Percentiles rank a stretch among this genome's conserved stretches.
Conservation (phyloP, 2,888 invertebrate species). For the Rhingia campestris region DNA sequence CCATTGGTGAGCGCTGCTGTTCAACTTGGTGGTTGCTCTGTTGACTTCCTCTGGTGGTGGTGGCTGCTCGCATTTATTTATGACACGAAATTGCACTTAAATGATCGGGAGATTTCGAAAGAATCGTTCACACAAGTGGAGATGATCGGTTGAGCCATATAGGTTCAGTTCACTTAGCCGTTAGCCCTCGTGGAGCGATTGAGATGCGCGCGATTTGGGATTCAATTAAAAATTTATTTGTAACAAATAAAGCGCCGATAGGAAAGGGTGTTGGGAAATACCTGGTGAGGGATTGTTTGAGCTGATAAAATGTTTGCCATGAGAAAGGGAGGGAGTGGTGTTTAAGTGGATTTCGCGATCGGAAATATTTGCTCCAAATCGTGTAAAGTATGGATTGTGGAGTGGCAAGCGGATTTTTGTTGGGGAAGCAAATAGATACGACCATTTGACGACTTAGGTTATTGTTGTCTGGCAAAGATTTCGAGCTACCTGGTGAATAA, state of each 20-base stretch:
- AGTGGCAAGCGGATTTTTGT: background rate
- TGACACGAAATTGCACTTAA: conserved; percentile 73
- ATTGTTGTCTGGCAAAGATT: no score
- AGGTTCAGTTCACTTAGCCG: conserved; percentile 24
- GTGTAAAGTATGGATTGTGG: background rate
- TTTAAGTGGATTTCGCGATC: conserved; percentile 29
- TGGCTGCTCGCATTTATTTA: conserved; percentile 66
- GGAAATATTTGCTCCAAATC: conserved; percentile 6
- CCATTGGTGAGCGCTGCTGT: background rate
- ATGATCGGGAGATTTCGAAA: conserved; percentile 59
- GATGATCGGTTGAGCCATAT: conserved; percentile 41
- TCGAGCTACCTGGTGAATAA: no score
- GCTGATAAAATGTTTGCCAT: conserved; percentile 18
- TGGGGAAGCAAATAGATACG: background rate
- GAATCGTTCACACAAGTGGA: conserved; percentile 9
- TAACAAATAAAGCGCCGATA: conserved; percentile 25
- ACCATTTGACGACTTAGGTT: background rate
- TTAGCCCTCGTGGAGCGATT: conserved; percentile 54
- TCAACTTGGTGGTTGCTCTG: conserved; percentile 15
- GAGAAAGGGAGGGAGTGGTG: background rate
- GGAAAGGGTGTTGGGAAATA: conserved; percentile 15
- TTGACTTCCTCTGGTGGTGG: conserved; percentile 12
- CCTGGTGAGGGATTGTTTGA: conserved; percentile 23
- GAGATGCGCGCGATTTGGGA: conserved; percentile 28
- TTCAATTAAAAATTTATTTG: conserved; percentile 63